A percentile compares a stretch with the other conserved stretches of the same genome.
phyloP scores from a whole-genome alignment of 2,113 vertebrate genomes.

The Indicator maculatus region DNA sequence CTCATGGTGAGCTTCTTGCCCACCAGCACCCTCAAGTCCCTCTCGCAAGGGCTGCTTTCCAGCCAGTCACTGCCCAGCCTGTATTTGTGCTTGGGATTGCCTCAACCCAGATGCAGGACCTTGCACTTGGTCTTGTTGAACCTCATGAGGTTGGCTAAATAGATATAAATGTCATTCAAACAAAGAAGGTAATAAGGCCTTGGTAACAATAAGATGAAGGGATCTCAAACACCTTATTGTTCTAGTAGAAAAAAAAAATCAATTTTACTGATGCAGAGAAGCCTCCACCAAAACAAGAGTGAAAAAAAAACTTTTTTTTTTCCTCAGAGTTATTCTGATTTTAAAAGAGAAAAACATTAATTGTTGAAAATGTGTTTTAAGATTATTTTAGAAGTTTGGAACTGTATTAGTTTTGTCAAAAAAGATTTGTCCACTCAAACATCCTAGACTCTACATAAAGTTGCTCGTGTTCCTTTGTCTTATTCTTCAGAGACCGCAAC shows the following conservation, averaged over 20 bases:
- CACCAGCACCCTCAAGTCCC: too few relatives aligned
- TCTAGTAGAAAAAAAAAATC: background rate
- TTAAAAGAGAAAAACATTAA: background rate
- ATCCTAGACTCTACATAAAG: background rate
- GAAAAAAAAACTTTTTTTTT: background rate
- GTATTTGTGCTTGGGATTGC: too few relatives aligned
- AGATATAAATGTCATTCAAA: background rate
- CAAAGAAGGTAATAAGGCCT: background rate
- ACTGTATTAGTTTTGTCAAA: background rate
- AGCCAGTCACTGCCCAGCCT: too few relatives aligned
- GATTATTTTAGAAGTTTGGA: background rate
- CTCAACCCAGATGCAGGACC: too few relatives aligned
- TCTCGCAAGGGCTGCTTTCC: too few relatives aligned
- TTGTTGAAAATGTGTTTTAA: background rate
- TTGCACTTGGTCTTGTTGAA: too few relatives aligned
- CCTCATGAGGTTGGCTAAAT: too few relatives aligned
- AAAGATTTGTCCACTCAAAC: background rate
- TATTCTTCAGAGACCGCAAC: background rate
- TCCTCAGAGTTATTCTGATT: background rate
- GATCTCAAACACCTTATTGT: background rate
- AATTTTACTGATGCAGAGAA: background rate
- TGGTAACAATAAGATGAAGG: background rate
- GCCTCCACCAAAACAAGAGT: background rate
- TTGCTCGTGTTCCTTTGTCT: background rate
- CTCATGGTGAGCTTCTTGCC: too few relatives aligned